Evolutionary conservation across 37 sponge, comb jelly and placozoan genomes (phyloP).

Genomic region (Aplysina aerophoba): DNA sequence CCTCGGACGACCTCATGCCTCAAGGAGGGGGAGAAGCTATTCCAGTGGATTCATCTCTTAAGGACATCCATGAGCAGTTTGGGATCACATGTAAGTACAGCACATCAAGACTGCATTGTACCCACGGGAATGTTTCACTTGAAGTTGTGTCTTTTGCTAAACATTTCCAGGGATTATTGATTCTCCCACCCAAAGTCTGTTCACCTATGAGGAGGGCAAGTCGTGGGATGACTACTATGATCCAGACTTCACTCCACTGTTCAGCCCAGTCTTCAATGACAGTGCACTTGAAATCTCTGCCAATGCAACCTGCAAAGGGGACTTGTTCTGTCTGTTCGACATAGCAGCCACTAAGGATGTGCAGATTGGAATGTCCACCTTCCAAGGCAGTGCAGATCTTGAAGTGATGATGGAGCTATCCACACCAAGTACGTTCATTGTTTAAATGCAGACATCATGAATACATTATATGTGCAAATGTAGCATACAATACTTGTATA

Average conservation of each 20-base stretch:
- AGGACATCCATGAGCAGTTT: conserved; percentile 39
- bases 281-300: conserved; percentile 41
- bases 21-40: conserved; percentile 5
- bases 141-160: background rate
- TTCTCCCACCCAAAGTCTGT: conserved; percentile 40
- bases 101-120: background rate
- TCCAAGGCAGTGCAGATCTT: conserved; percentile 34
- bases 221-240: conserved; percentile 55
- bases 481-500: background rate
- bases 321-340: conserved; percentile 64
- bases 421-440: conserved; percentile 33
- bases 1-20: conserved; percentile 46
- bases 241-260: conserved; percentile 57
- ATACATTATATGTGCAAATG: background rate
- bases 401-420: conserved; percentile 47
- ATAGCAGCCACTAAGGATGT: conserved; percentile 55
- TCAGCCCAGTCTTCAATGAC: conserved; percentile 44
- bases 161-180: conserved; percentile 61
- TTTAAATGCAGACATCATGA: background rate
- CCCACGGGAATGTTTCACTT: background rate
- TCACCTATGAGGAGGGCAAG: conserved; percentile 44
- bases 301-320: conserved; percentile 47
- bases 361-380: conserved; percentile 57
- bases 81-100: conserved; percentile 48
- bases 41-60: conserved; percentile 32